Evolutionary conservation across 1,140 invertebrate genomes (phyloP).

Genomic region (Drosophila jambulina): DNA sequence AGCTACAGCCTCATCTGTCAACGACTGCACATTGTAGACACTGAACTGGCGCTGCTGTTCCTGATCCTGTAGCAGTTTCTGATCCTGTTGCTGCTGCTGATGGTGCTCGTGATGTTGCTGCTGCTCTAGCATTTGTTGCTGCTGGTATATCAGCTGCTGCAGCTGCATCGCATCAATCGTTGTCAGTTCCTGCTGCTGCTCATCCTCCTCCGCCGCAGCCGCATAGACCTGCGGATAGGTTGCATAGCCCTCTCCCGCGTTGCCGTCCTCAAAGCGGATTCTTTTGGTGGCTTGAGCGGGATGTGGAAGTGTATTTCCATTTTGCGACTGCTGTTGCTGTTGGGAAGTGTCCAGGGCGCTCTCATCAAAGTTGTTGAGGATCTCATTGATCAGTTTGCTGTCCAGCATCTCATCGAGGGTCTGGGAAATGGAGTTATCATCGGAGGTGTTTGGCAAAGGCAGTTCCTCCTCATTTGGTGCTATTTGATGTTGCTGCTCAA

Average conservation of each 20-base stretch:
- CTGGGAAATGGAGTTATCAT: constrained; percentile 80
- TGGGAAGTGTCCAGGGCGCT: constrained; percentile 70
- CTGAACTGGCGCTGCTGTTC: constrained; percentile 67
- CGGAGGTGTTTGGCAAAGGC: constrained; percentile 71
- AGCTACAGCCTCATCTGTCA: constrained; percentile 64
- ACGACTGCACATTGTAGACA: constrained; percentile 74
- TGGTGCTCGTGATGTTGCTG: constrained; percentile 66
- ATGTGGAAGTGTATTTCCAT: constrained; percentile 30
- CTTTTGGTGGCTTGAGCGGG: constrained; percentile 60
- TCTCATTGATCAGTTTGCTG: constrained; percentile 81
- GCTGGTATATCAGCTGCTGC: constrained; percentile 75
- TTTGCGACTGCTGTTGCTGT: constrained; percentile 43
- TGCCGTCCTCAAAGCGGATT: constrained; percentile 72
- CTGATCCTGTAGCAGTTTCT: constrained; percentile 47
- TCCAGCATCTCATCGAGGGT: constrained; percentile 79
- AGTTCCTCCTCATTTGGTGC: constrained; percentile 60
- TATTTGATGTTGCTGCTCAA: constrained; percentile 15
- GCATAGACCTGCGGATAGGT: constrained; percentile 61
- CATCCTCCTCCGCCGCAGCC: constrained; percentile 32
- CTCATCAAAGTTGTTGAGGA: constrained; percentile 78
- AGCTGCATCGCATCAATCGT: constrained; percentile 76
- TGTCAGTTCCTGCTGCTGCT: constrained; percentile 58
- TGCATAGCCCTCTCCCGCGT: constrained; percentile 46
- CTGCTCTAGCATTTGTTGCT: constrained; percentile 71
- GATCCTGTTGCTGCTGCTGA: constrained; percentile 51